phyloP scores from a whole-genome alignment of 2,888 invertebrate genomes.

The Unio pictorum region DNA sequence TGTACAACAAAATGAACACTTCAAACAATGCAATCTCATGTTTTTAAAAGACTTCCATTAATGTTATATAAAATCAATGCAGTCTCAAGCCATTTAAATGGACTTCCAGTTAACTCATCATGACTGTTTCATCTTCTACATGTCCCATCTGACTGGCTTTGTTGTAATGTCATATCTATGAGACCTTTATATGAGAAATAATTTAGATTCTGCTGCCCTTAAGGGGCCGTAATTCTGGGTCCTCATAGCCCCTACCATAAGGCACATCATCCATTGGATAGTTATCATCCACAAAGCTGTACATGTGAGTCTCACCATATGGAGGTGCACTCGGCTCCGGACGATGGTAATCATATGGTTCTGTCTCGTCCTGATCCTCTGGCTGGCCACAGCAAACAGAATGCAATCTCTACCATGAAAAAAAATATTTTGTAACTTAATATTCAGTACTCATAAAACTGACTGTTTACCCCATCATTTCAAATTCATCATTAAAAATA shows the following conservation, averaged over 20 bases:
- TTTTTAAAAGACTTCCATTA: too few relatives aligned
- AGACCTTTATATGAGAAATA: too few relatives aligned
- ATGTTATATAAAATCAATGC: too few relatives aligned
- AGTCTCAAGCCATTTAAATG: too few relatives aligned
- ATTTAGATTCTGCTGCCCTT: too few relatives aligned
- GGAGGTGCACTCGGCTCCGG: conserved; percentile 62
- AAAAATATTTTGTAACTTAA: not conserved
- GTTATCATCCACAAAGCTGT: conserved; percentile 50
- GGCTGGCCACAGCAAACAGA: conserved; percentile 42
- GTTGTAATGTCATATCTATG: too few relatives aligned
- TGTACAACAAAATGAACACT: too few relatives aligned
- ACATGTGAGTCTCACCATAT: conserved; percentile 47
- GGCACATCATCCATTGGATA: conserved; percentile 43
- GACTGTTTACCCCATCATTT: not conserved
- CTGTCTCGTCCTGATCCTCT: conserved; percentile 32
- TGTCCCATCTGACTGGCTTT: too few relatives aligned
- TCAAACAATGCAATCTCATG: too few relatives aligned
- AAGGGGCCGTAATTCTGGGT: not conserved
- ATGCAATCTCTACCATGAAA: conserved; percentile 28
- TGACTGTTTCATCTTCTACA: too few relatives aligned
- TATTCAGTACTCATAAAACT: not conserved
- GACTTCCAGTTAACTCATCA: too few relatives aligned
- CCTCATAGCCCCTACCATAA: conserved; percentile 11
- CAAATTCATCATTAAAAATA: not conserved
- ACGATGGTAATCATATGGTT: conserved; percentile 39